Percentiles rank a stretch among this genome's conserved stretches.
These are phyloP conservation scores for Clarias fuscus DNA, from an alignment of 2,797 vertebrate species.

Conservation along the genomic window DNA sequence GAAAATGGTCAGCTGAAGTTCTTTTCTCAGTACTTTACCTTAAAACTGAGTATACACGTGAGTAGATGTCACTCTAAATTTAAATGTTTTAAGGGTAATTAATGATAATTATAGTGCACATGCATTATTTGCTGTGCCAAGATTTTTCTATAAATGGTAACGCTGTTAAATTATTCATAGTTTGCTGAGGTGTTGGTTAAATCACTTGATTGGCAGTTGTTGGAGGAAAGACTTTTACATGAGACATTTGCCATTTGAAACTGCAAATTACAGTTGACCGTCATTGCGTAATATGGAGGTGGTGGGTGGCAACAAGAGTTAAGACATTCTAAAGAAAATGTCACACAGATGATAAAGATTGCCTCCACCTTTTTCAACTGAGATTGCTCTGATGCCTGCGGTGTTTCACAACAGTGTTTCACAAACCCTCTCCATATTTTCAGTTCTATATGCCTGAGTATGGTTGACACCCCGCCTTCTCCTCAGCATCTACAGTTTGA, in stretches of 20 bases:
- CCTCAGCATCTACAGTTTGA: constrained; percentile 3
- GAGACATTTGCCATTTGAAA: constrained; percentile 43
- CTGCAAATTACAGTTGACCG: constrained; percentile 28
- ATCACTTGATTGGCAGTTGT: constrained; percentile 34
- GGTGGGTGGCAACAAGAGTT: constrained; percentile 25
- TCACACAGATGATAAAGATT: constrained; percentile 16
- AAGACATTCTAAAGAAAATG: constrained; percentile 23
- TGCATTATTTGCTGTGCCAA: constrained; percentile 17
- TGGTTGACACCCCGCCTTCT: constrained; percentile 13
- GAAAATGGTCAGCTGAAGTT: constrained; percentile 19
- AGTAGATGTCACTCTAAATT: not conserved
- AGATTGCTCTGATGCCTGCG: constrained; percentile 12
- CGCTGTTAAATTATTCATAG: constrained; percentile 38
- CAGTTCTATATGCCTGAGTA: constrained; percentile 22
- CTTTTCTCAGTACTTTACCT: constrained; percentile 16
- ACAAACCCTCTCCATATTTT: constrained; percentile 25
- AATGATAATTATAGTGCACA: constrained; percentile 32
- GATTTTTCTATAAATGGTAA: constrained; percentile 36
- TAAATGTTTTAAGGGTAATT: constrained; percentile 14
- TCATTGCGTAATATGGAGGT: constrained; percentile 40
- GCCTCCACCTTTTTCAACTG: not conserved
- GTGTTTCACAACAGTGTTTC: constrained; percentile 19
- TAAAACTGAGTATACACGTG: not conserved
- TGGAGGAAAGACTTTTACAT: constrained; percentile 27
- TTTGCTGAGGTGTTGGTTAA: constrained; percentile 29